Evolutionary conservation across 2,888 invertebrate genomes (phyloP).

Genomic region (Synergus gifuensis): DNA sequence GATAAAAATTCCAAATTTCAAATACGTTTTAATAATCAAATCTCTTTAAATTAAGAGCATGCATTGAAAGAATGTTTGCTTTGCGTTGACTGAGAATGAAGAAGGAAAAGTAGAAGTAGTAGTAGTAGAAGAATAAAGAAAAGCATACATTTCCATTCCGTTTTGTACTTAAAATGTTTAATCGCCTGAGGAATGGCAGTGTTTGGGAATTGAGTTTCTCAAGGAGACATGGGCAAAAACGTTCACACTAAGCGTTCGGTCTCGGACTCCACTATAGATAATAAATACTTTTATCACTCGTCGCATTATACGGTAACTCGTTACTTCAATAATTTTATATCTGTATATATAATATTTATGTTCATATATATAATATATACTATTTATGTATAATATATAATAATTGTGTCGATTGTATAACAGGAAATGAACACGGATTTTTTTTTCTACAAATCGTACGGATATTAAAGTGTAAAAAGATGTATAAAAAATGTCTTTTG

Average conservation of each 20-base stretch:
- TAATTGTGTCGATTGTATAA: constrained; percentile 52
- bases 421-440: constrained; percentile 29
- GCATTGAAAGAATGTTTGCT: background rate
- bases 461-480: constrained; percentile 61
- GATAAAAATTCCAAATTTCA: background rate
- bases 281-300: constrained; percentile 58
- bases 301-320: constrained; percentile 61
- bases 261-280: constrained; percentile 17
- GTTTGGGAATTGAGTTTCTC: constrained; percentile 48
- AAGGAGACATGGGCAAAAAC: constrained; percentile 41
- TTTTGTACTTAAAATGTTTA: constrained; percentile 75
- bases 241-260: constrained; percentile 42
- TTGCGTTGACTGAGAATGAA: background rate
- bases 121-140: background rate
- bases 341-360: constrained; percentile 45
- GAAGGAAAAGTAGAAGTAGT: background rate
- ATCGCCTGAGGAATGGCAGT: constrained; percentile 74
- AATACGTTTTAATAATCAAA: background rate
- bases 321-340: constrained; percentile 50
- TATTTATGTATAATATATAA: constrained; percentile 45
- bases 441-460: constrained; percentile 44
- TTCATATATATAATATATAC: constrained; percentile 43
- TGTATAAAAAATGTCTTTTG: constrained; percentile 64
- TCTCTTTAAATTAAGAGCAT: background rate
- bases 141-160: constrained; percentile 47